Evolutionary conservation across 2,113 vertebrate species (phyloP).

Genomic region (Otus sunia): DNA sequence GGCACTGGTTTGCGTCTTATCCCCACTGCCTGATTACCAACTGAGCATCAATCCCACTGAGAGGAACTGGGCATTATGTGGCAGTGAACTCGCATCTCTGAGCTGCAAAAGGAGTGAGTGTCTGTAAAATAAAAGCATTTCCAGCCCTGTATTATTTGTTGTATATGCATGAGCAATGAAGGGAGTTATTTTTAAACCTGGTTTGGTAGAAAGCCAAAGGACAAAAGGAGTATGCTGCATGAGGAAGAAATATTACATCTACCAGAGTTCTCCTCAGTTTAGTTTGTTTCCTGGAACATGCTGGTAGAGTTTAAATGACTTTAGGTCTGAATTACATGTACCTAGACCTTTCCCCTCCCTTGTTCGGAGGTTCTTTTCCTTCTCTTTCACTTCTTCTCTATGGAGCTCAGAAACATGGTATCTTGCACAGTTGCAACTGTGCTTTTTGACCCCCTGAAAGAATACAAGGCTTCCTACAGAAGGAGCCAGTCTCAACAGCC

Average conservation of each 20-base stretch:
- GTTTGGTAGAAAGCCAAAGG: neutral
- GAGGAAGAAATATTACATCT: neutral
- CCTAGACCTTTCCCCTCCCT: neutral
- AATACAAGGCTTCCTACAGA: neutral
- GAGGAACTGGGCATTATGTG: neutral
- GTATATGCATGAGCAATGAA: neutral
- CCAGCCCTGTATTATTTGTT: neutral
- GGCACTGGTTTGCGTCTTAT: neutral
- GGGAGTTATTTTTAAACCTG: neutral
- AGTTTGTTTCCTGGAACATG: neutral
- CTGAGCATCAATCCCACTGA: neutral
- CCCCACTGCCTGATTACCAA: neutral
- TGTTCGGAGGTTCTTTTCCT: neutral
- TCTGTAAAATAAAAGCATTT: neutral
- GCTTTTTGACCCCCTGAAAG: neutral
- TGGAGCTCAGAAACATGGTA: neutral
- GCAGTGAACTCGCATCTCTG: neutral
- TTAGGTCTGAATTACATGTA: neutral
- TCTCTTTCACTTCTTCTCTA: neutral
- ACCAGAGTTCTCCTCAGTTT: neutral
- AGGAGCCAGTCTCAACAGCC: neutral
- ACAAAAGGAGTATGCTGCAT: neutral
- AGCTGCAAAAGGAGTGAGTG: neutral
- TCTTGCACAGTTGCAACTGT: neutral
- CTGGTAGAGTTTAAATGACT: neutral